phyloP scores from a whole-genome alignment of 2,888 invertebrate species.

The Volucella zonaria region DNA sequence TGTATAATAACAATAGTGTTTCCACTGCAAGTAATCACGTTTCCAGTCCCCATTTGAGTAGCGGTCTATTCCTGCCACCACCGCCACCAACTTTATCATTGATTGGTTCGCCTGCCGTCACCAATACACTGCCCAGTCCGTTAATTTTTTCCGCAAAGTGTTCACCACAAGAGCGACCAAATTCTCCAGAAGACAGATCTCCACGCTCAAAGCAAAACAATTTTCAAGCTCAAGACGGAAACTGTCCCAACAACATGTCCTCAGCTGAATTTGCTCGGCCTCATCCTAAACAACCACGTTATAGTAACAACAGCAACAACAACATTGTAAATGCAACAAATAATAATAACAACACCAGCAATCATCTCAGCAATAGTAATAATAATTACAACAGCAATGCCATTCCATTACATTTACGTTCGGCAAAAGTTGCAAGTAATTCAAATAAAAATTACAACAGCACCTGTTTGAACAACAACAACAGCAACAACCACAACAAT shows the following conservation, averaged over 20 bases:
- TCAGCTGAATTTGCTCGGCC: slow-evolving; percentile 77
- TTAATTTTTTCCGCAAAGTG: slow-evolving; percentile 65
- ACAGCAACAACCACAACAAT: slow-evolving; percentile 36
- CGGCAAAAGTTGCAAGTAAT: slow-evolving; percentile 57
- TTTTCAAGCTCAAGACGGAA: slow-evolving; percentile 73
- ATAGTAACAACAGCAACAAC: slow-evolving; percentile 55
- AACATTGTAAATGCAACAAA: slow-evolving; percentile 66
- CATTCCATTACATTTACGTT: slow-evolving; percentile 75
- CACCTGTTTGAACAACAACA: slow-evolving; percentile 58
- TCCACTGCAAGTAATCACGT: slow-evolving; percentile 59
- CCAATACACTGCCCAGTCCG: slow-evolving; percentile 59
- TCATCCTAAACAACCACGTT: slow-evolving; percentile 77
- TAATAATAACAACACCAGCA: slow-evolving; percentile 61
- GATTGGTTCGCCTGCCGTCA: slow-evolving; percentile 47
- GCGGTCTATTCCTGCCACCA: slow-evolving; percentile 68
- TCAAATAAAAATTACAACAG: slow-evolving; percentile 60
- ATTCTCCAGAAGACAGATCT: slow-evolving; percentile 70
- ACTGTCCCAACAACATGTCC: slow-evolving; percentile 75
- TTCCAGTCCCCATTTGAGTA: slow-evolving; percentile 49
- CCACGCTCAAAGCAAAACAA: slow-evolving; percentile 65
- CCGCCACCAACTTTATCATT: slow-evolving; percentile 59
- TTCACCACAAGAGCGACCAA: slow-evolving; percentile 72
- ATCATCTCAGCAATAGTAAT: slow-evolving; percentile 66
- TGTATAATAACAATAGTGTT: slow-evolving; percentile 58
- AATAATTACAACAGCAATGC: slow-evolving; percentile 70